Conservation (phyloP, 2,888 invertebrate species). For the Holacanthella duospinosa region DNA sequence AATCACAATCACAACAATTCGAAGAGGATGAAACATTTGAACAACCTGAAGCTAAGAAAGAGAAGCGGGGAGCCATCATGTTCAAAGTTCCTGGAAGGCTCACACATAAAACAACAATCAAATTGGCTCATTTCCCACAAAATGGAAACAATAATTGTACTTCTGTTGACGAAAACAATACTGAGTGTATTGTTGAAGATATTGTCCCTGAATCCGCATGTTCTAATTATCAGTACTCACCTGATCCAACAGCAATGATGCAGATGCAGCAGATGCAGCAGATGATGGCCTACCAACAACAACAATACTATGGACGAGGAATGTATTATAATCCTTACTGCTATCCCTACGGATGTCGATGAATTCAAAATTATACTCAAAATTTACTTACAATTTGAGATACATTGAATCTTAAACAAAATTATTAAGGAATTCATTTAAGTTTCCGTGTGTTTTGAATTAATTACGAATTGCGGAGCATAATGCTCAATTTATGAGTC, state of each 20-base stretch:
- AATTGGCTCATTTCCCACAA: constrained; percentile 32
- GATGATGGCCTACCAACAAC: background rate
- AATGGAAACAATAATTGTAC: background rate
- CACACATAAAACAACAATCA: constrained; percentile 36
- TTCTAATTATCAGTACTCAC: background rate
- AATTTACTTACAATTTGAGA: no score
- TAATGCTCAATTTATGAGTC: no score
- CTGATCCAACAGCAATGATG: background rate
- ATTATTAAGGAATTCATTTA: no score
- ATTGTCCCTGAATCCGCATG: background rate
- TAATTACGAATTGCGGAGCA: no score
- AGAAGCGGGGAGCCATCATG: constrained; percentile 14
- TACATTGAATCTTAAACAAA: no score
- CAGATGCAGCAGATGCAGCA: background rate
- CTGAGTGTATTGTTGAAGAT: background rate
- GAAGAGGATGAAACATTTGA: no score
- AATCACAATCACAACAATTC: no score
- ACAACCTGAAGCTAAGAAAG: no score
- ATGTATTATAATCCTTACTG: background rate
- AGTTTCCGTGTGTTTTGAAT: no score
- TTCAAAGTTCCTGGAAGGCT: constrained; percentile 23
- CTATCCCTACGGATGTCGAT: background rate
- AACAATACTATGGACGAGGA: background rate
- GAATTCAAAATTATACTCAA: background rate
- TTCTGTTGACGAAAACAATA: background rate